Conservation (phyloP, 2,113 vertebrate species). For the Malurus alboscapulatus region DNA sequence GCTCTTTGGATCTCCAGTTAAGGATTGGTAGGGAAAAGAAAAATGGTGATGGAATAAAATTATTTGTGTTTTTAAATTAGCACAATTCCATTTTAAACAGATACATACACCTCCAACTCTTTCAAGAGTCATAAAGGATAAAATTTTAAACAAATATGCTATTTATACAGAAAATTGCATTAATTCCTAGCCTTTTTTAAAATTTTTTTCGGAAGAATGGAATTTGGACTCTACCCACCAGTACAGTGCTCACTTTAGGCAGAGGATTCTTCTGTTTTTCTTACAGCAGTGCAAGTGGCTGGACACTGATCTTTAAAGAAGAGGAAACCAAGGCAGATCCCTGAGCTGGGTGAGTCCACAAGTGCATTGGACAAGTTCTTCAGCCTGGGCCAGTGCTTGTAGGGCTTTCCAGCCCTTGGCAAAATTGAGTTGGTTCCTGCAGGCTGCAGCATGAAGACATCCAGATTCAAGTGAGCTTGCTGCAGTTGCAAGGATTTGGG, state of each 20-base stretch:
- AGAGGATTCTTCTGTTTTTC: background rate
- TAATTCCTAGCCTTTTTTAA: background rate
- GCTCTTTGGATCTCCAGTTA: background rate
- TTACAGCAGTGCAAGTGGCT: background rate
- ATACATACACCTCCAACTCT: background rate
- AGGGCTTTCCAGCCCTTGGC: background rate
- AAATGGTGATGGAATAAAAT: background rate
- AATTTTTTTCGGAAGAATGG: background rate
- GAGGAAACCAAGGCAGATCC: background rate
- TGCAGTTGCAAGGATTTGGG: background rate
- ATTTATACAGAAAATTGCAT: no score
- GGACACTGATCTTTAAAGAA: background rate
- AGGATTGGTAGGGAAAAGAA: background rate
- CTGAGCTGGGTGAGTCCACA: background rate
- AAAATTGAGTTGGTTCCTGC: background rate
- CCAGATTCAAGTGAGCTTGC: background rate
- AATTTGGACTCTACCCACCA: background rate
- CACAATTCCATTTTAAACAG: background rate
- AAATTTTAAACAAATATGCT: background rate
- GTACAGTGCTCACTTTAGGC: rapidly evolving
- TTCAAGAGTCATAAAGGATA: background rate
- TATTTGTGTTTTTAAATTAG: background rate
- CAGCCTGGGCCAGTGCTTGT: background rate
- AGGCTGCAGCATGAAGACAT: background rate
- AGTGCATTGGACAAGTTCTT: background rate